phyloP scores from a whole-genome alignment of 2,888 invertebrate species.

The Diaprepes abbreviatus region DNA sequence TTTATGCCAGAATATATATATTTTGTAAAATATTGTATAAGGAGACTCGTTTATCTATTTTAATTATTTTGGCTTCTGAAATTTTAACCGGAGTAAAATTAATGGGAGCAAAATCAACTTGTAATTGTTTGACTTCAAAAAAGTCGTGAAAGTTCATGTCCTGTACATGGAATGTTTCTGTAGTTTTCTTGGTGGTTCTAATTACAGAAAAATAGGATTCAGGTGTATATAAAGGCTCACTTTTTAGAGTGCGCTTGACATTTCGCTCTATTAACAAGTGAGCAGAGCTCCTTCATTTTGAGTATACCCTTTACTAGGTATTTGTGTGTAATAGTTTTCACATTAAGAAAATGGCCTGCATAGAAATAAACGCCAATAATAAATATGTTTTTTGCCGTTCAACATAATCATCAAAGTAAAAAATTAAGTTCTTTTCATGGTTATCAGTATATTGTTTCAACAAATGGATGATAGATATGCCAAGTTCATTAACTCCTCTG shows the following conservation, averaged over 20 bases:
- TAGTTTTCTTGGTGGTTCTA: not conserved
- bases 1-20: no score
- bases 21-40: no score
- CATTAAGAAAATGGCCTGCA: not conserved
- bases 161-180: not conserved
- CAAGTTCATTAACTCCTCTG: not conserved
- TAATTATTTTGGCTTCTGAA: no score
- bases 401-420: not conserved
- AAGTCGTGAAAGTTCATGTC: not conserved
- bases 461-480: not conserved
- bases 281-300: not conserved
- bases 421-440: not conserved
- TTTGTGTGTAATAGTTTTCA: not conserved
- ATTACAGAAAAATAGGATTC: not conserved
- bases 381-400: not conserved
- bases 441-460: not conserved
- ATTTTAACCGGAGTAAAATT: no score
- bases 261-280: not conserved
- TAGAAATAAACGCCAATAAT: not conserved
- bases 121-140: not conserved
- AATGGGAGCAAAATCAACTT: no score
- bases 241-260: not conserved
- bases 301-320: not conserved
- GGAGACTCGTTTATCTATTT: no score
- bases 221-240: not conserved